Evolutionary conservation across 2,888 invertebrate species (phyloP), one percentile per base, ranked within the genome.

Genomic region (Xestobium rufovillosum): DNA sequence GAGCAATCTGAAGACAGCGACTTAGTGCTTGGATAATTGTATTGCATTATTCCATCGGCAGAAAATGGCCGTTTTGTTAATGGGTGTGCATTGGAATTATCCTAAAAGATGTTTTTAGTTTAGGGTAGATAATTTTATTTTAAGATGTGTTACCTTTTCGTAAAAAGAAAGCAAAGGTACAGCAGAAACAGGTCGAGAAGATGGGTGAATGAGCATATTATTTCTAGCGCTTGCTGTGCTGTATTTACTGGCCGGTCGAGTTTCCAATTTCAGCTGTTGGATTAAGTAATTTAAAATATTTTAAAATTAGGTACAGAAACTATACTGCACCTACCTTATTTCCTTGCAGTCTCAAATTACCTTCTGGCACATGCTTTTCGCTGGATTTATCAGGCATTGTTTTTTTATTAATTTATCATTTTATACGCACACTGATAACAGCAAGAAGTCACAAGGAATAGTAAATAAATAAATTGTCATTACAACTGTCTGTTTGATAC

Each of bases 201-300:
- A 49, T 12, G 52, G 50, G 44, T 52, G 52, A 6, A 47, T 41
- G 11, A 61, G 39, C 26, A 58, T 44, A n/a, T 50, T 47, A 43
- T 48, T 51, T 40, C 50, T 57, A 1, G 53, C 53, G 34, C 56
- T 59, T 1, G 60, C 59, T 2, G 56, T 59, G 26, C 39, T 50
- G 12, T 49, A 44, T 36, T 50, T 53, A 41, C 48, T 56, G 4
- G 39, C 14, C 6, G 55, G 51, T 29, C 60, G 48, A 2, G 42
- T 40, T 38, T 54, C 57, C 37, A 63, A 48, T 41, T 54, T 54
- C 34, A 63, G 60, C 63, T 62, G 33, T 37, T 56, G 52, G n/a
- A n/a, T n/a, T n/a, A n/a, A n/a, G n/a, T n/a, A n/a, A n/a, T n/a
- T n/a, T n/a, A n/a, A n/a, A n/a, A n/a, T n/a, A n/a, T n/a, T n/a